These are phyloP conservation scores for Apis dorsata DNA, from an alignment of 1,140 invertebrate genomes.

Conservation along the genomic window DNA sequence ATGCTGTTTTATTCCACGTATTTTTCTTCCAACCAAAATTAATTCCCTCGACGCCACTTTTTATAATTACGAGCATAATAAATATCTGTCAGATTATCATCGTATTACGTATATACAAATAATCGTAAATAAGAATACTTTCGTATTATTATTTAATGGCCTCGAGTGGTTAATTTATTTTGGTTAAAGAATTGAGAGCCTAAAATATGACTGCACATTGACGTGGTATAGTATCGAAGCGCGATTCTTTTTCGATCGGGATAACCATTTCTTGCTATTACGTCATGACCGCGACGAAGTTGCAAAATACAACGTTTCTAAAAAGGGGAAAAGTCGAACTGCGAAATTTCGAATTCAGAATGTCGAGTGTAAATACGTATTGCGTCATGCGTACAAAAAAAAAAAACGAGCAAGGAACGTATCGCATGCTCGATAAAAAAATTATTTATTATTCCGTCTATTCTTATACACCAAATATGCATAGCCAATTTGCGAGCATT, in stretches of 20 bases:
- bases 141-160: background rate
- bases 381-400: slow-evolving; percentile 43
- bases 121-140: background rate
- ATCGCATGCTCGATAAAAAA: slow-evolving; percentile 62
- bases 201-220: background rate
- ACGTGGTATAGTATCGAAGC: no score
- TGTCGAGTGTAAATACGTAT: slow-evolving; percentile 39
- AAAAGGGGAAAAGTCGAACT: slow-evolving; percentile 38
- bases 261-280: background rate
- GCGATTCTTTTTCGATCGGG: background rate
- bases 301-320: slow-evolving; percentile 26
- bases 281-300: background rate
- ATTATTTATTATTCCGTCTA: slow-evolving; percentile 59
- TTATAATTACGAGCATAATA: background rate
- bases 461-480: slow-evolving; percentile 20
- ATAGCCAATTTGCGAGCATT: slow-evolving; percentile 1
- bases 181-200: background rate
- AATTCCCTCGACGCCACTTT: background rate
- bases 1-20: background rate
- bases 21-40: background rate
- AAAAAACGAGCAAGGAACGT: slow-evolving; percentile 41
- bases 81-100: no score
- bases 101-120: background rate
- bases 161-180: background rate
- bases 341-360: slow-evolving; percentile 27